phyloP scores from a whole-genome alignment of 1,140 invertebrate genomes.

The Zaprionus camerounensis region DNA sequence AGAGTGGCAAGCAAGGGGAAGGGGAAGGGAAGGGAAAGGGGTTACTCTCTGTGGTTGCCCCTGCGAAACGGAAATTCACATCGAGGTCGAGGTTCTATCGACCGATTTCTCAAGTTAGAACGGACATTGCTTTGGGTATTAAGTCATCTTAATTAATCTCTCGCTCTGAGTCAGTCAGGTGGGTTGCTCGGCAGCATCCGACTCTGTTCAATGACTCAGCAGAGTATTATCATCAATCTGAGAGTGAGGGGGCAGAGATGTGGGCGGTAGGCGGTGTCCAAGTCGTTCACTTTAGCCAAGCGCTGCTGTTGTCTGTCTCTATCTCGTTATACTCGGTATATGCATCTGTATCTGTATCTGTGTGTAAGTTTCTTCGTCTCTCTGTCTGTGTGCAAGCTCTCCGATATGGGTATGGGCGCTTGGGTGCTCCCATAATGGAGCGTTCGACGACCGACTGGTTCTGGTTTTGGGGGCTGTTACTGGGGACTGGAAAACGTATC shows the following conservation, averaged over 20 bases:
- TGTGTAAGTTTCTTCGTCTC: conserved; percentile 21
- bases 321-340: conserved; percentile 25
- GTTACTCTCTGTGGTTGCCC: no score
- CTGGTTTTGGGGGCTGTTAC: conserved; percentile 60
- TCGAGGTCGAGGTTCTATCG: not conserved
- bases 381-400: conserved; percentile 21
- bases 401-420: conserved; percentile 61
- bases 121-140: conserved; percentile 70
- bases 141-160: conserved; percentile 69
- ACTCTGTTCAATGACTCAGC: conserved; percentile 55
- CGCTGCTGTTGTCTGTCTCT: conserved; percentile 46
- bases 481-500: conserved; percentile 60
- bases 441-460: conserved; percentile 51
- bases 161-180: conserved; percentile 63
- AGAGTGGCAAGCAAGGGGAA: not conserved
- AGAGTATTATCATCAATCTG: conserved; percentile 38
- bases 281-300: conserved; percentile 53
- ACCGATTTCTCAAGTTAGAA: conserved; percentile 46
- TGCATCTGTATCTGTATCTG: conserved; percentile 33
- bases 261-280: conserved; percentile 34
- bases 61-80: not conserved
- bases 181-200: conserved; percentile 34
- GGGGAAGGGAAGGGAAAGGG: not conserved
- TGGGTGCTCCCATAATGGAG: conserved; percentile 58
- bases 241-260: conserved; percentile 7